A percentile compares a stretch with the other conserved stretches of the same genome.
These are phyloP conservation scores for Nestor notabilis DNA, from an alignment of 2,113 vertebrate genomes.

Conservation along the genomic window DNA sequence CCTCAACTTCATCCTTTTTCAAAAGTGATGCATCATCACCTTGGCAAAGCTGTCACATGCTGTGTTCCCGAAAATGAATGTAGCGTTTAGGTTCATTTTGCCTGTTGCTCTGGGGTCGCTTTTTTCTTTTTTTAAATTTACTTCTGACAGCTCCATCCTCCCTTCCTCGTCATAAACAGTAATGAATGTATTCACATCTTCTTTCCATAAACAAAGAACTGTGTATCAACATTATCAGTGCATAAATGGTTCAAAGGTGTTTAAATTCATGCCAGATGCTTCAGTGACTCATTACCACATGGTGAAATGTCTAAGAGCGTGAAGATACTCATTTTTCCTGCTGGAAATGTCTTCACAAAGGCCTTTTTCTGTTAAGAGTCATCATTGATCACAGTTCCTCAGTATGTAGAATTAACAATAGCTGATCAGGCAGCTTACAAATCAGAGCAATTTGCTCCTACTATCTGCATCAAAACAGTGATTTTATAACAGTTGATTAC, in stretches of 20 bases:
- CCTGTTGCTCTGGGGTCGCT: background rate
- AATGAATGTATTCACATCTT: background rate
- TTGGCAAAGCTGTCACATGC: background rate
- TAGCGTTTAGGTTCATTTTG: background rate
- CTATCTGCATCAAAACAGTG: background rate
- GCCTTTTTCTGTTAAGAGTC: background rate
- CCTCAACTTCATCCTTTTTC: background rate
- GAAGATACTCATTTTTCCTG: conserved; percentile 18
- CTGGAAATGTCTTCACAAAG: background rate
- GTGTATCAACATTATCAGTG: background rate
- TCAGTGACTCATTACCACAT: conserved; percentile 47
- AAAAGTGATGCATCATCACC: background rate
- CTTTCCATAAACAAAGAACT: background rate
- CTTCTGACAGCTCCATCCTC: background rate
- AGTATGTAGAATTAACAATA: background rate
- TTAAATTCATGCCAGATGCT: conserved; percentile 39
- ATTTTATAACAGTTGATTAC: background rate
- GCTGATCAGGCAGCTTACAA: background rate
- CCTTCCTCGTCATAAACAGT: background rate
- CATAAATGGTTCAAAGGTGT: conserved; percentile 23
- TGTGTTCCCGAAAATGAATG: background rate
- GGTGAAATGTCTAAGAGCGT: background rate
- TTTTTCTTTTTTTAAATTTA: background rate
- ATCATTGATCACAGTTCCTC: background rate
- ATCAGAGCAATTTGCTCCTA: background rate